Percentiles rank a stretch among this genome's conserved stretches.
Conservation (phyloP, 2,113 vertebrate species). For the Stercorarius parasiticus region DNA sequence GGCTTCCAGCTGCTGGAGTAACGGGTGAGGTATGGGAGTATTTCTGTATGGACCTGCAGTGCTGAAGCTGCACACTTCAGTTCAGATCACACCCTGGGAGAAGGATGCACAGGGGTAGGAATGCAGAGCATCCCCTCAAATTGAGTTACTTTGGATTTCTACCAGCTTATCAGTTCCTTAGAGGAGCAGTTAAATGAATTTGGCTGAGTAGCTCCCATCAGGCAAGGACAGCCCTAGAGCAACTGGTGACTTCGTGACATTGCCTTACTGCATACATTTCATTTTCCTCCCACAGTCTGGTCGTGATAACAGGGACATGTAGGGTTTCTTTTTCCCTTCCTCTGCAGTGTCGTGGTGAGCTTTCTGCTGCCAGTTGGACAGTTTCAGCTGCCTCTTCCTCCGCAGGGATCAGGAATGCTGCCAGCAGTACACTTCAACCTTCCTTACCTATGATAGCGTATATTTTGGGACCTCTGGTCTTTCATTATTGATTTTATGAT, state of each 20-base stretch:
- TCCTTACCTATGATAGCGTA: neutral
- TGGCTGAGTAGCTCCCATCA: neutral
- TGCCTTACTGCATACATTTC: neutral
- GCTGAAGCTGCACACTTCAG: neutral
- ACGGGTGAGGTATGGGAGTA: neutral
- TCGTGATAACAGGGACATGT: neutral
- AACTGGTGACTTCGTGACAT: neutral
- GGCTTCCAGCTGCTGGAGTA: neutral
- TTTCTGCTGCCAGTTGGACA: neutral
- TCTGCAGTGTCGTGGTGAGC: rapidly evolving
- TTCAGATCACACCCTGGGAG: neutral
- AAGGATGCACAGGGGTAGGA: neutral
- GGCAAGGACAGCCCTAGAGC: neutral
- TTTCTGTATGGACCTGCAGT: neutral
- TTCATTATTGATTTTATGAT: neutral
- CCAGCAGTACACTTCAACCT: neutral
- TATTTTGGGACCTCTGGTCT: neutral
- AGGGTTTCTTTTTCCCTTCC: neutral
- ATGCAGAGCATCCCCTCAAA: neutral
- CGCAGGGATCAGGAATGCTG: neutral
- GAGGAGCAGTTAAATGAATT: neutral
- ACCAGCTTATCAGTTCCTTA: neutral
- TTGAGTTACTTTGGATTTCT: neutral
- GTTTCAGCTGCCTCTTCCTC: neutral
- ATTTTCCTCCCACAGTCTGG: neutral